A percentile compares a stretch with the other conserved stretches of the same genome.
phyloP scores from a whole-genome alignment of 1,140 invertebrate genomes.

The Holcopasites calliopsidis region DNA sequence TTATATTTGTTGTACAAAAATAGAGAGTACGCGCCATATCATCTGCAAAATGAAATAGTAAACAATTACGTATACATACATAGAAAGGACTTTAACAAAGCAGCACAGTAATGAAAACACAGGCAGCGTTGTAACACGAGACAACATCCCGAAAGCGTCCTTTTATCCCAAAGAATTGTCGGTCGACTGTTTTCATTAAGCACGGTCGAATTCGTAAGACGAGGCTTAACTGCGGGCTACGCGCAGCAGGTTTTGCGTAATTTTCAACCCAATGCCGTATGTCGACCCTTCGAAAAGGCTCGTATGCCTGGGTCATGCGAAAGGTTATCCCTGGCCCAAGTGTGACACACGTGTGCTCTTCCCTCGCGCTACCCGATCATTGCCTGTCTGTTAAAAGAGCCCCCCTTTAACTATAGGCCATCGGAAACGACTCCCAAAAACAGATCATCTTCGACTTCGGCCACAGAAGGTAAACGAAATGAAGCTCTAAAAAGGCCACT shows the following conservation, averaged over 20 bases:
- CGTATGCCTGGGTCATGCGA: conserved; percentile 31
- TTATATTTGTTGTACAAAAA: too few species aligned
- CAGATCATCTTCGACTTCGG: too few species aligned
- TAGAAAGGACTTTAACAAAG: too few species aligned
- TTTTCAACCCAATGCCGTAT: conserved; percentile 20
- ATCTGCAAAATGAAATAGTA: too few species aligned
- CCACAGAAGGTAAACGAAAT: too few species aligned
- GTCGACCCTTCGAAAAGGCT: conserved; percentile 5
- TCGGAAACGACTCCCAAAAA: background rate
- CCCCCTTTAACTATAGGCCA: background rate
- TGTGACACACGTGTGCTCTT: conserved; percentile 45
- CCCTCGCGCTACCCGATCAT: background rate
- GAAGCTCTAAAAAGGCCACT: too few species aligned
- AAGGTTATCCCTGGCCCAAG: conserved; percentile 39
- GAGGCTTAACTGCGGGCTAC: background rate
- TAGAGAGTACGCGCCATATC: too few species aligned
- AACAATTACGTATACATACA: too few species aligned
- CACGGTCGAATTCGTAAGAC: background rate
- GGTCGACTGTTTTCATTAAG: conserved; percentile 7
- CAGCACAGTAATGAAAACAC: too few species aligned
- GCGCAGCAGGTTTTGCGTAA: conserved; percentile 2
- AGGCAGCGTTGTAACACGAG: too few species aligned
- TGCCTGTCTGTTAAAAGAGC: too few species aligned
- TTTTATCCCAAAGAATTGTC: background rate
- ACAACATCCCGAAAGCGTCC: too few species aligned